Percentiles rank a stretch among this genome's conserved stretches.
These are phyloP conservation scores for Stegophylla sp. DNA, from an alignment of 2,888 invertebrate genomes.

Conservation along the genomic window DNA sequence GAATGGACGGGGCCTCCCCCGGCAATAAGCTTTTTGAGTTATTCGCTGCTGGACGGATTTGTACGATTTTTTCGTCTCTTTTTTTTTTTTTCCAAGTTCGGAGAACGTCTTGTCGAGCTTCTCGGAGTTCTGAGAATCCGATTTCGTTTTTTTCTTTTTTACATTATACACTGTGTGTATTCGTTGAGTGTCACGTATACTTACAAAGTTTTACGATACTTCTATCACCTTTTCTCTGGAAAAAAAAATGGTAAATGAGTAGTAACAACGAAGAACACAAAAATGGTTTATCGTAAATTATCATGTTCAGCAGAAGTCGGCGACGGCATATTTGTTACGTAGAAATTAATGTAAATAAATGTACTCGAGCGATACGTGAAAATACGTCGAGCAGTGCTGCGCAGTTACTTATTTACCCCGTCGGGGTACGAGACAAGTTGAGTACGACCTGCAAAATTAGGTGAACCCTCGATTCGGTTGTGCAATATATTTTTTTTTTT, in stretches of 20 bases:
- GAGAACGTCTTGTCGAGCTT: not conserved
- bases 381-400: too few relatives aligned
- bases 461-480: too few relatives aligned
- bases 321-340: too few relatives aligned
- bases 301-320: too few relatives aligned
- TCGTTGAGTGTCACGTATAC: not conserved
- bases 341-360: too few relatives aligned
- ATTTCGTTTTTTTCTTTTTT: not conserved
- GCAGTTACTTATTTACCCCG: too few relatives aligned
- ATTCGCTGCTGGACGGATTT: conserved; percentile 7
- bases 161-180: not conserved
- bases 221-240: too few relatives aligned
- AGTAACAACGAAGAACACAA: not conserved
- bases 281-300: conserved; percentile 3
- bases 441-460: too few relatives aligned
- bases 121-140: not conserved
- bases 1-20: not conserved
- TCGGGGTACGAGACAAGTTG: too few relatives aligned
- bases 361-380: too few relatives aligned
- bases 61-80: not conserved
- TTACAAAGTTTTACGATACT: not conserved
- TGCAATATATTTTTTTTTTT: too few relatives aligned
- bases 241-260: too few relatives aligned
- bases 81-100: not conserved
- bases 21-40: not conserved